phyloP scores from a whole-genome alignment of 1,140 invertebrate genomes.

The Drosophila insularis region DNA sequence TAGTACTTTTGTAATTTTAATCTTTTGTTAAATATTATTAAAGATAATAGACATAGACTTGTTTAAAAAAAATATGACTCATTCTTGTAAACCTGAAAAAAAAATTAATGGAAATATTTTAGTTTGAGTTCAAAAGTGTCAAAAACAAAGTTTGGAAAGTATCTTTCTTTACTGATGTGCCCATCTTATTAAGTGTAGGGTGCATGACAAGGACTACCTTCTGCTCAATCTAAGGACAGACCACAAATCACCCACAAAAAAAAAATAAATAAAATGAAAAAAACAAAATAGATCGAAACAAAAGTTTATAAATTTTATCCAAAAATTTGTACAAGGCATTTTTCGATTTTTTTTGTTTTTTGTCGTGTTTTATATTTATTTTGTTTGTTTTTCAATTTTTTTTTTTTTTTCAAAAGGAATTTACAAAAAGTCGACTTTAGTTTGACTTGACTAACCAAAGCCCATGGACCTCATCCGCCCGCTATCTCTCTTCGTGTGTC shows the following conservation, averaged over 20 bases:
- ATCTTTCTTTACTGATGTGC: neutral
- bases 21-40: too few relatives aligned
- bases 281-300: conserved; percentile 59
- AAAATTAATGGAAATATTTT: too few relatives aligned
- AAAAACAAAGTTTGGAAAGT: too few relatives aligned
- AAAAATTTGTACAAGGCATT: conserved; percentile 34
- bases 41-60: too few relatives aligned
- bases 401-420: conserved; percentile 18
- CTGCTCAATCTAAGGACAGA: conserved; percentile 34
- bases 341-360: neutral
- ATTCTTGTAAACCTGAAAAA: too few relatives aligned
- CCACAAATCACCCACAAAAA: conserved; percentile 63
- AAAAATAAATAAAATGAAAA: conserved; percentile 11
- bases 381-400: too few relatives aligned
- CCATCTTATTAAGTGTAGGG: neutral
- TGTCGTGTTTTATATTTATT: neutral
- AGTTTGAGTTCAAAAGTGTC: neutral
- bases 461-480: neutral
- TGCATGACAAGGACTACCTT: conserved; percentile 8
- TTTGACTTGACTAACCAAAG: conserved; percentile 17
- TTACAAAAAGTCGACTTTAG: conserved; percentile 26
- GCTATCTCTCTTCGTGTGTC: neutral
- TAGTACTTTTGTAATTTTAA: too few relatives aligned
- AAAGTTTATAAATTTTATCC: conserved; percentile 60
- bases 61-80: too few relatives aligned